Base-by-base conservation (phyloP, 2,113 vertebrate genomes). In the Morone chrysops region DNA sequence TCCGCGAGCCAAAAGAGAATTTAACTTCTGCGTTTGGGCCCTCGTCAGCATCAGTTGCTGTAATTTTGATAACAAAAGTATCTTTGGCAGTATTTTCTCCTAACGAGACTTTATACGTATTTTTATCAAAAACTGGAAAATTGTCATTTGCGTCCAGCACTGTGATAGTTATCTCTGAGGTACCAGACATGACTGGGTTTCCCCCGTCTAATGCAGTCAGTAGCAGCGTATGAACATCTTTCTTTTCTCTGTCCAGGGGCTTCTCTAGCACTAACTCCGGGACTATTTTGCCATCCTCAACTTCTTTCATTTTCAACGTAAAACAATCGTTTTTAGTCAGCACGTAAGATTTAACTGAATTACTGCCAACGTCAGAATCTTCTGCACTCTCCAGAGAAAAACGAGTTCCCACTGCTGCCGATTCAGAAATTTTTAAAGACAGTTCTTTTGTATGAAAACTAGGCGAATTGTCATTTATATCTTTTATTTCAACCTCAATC, bases 91-190 rank as follows among this genome's bases (percentile, higher is more conserved):
- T 85, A 0, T 96, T 96, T 81, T 97, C 97, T 0, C 62, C 83
- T 38, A 97, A 65, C 5, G 89, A 87, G 0, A 96, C 91, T 80
- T 95, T 96, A 85, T 97, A 97, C 0, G 81, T n/a, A 0, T 90
- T 78, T 17, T 96, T 92, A 45, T 95, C 87, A 54, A 97, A 99
- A 41, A 94, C 90, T 0, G 97, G 97, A 4, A 95, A 92, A 14
- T 99, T 97, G 85, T 99, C 97, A 68, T 97, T 98, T 40, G 90
- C 92, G 75, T 98, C 97, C 0, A 92, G 75, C 0, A 94, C 90
- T 2, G 60, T 84, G 7, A 94, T 70, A 10, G 8, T 70, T 6
- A 94, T 90, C 18, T 91, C 38, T 18, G 85, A 45, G 2, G 91
- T 92, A 1, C 92, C 94, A 20, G 86, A 82, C 82, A 75, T 92